Conservation (phyloP, 2,888 invertebrate species). For the Adineta ricciae region DNA sequence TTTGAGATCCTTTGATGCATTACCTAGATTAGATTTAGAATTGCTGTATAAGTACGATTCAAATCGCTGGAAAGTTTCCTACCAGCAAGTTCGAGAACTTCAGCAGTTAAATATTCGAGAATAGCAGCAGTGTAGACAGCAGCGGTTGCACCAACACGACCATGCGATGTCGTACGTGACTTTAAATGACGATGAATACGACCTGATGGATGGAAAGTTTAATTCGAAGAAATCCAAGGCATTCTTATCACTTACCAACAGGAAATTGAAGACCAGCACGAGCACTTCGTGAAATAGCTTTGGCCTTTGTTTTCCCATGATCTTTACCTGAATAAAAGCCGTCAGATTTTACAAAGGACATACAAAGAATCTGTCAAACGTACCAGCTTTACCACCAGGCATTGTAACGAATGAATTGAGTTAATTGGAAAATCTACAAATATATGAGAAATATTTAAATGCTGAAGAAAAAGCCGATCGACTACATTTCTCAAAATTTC, state of each 20-base stretch:
- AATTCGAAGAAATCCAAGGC: neutral
- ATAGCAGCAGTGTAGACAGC: conserved; percentile 99
- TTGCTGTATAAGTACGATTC: neutral
- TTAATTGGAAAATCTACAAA: neutral
- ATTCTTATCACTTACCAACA: conserved; percentile 53
- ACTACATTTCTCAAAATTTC: too few species aligned
- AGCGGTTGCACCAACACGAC: conserved; percentile 96
- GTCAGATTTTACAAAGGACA: too few species aligned
- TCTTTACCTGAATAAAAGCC: conserved; percentile 43
- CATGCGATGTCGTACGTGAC: conserved; percentile 96
- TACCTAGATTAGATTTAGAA: conserved; percentile 57
- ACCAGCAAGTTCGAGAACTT: conserved; percentile 58
- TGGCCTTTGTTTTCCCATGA: conserved; percentile 97
- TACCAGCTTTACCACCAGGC: conserved; percentile 33
- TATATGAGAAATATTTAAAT: neutral
- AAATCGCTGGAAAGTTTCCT: neutral
- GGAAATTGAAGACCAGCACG: conserved; percentile 99
- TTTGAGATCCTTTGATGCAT: conserved; percentile 98
- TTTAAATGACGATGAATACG: conserved; percentile 98
- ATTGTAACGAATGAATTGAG: neutral
- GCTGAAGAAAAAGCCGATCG: neutral
- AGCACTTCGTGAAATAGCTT: conserved; percentile 77
- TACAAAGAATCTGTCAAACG: too few species aligned
- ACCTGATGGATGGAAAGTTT: conserved; percentile 54
- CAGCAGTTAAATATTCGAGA: conserved; percentile 97